Evolutionary conservation across 2,797 vertebrate genomes (phyloP).

Genomic region (Bovichtus diacanthus): DNA sequence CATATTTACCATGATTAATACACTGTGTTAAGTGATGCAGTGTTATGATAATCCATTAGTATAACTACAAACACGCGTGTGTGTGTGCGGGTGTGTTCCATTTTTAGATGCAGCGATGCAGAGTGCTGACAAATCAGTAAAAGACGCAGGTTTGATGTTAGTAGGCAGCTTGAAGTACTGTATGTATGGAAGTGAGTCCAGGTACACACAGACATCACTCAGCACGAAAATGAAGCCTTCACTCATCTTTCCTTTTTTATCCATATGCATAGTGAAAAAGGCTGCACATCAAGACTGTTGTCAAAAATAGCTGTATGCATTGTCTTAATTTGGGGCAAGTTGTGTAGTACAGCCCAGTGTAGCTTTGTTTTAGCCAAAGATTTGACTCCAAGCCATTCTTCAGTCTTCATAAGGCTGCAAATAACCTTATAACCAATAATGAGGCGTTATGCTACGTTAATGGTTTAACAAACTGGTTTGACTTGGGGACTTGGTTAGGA

Average conservation of each 20-base stretch:
- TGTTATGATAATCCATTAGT: background rate
- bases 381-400: background rate
- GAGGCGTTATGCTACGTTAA: background rate
- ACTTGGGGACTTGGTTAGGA: background rate
- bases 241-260: background rate
- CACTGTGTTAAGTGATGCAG: background rate
- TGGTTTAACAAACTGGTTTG: background rate
- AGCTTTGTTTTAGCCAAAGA: background rate
- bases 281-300: background rate
- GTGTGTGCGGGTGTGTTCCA: too few relatives aligned
- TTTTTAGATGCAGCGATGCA: too few relatives aligned
- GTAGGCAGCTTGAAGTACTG: constrained; percentile 35
- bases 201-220: constrained; percentile 1
- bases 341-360: background rate
- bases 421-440: constrained; percentile 19
- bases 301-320: background rate
- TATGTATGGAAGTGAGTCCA: constrained; percentile 8
- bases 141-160: constrained; percentile 36
- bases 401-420: background rate
- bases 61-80: too few relatives aligned
- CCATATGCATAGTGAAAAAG: background rate
- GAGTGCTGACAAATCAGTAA: constrained; percentile 54
- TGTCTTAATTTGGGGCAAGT: background rate
- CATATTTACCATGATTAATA: background rate
- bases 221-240: too few relatives aligned